Base-by-base conservation (phyloP, 2,888 invertebrate species). In the Syrphus vitripennis region DNA sequence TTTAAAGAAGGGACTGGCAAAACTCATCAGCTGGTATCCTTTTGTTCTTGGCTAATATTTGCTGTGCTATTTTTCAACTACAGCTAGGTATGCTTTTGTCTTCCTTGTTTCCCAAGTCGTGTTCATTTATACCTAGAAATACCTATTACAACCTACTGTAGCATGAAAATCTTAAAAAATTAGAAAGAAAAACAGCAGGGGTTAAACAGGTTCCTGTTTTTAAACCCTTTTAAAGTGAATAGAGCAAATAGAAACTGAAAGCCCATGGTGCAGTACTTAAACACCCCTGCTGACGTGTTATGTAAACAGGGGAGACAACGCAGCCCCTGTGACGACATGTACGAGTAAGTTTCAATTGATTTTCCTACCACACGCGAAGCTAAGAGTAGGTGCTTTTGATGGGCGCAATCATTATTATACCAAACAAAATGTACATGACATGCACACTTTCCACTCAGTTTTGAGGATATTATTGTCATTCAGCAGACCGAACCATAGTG, bases 11-110 rank as follows among this genome's bases (percentile, higher is more conserved):
- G 24, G 53, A 12, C 29, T 26, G 16, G 29, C 24, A 10, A 59
- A 67, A 50, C 57, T 50, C 59, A 82, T 72, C 82, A 72, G 82
- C 77, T 83, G 78, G 63, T 61, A 45, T 69, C 69, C 45, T 65
- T 55, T 76, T 69, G 48, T 53, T 71, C n/a, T 9, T 63, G 26
- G 26, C 29, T 29, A 63, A 63, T 71, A 57, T 71, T 65, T 67
- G 31, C 4, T 55, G 61, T 42, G 42, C 75, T 48, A 70, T 63
- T 70, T 34, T 79, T 40, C 37, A 24, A 40, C 10, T 61, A 9
- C 10, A 26, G 4, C 24, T 5, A 34, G 34, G 34, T 34, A 24
- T 14, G 9, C 21, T 59, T 24, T 24, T 59, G 59, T 40, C 29
- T 63, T 42, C 4, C 31, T 59, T 59, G 6, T 37, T 37, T 59